phyloP scores from a whole-genome alignment of 2,888 invertebrate species.

The Liodrosophila aerea region DNA sequence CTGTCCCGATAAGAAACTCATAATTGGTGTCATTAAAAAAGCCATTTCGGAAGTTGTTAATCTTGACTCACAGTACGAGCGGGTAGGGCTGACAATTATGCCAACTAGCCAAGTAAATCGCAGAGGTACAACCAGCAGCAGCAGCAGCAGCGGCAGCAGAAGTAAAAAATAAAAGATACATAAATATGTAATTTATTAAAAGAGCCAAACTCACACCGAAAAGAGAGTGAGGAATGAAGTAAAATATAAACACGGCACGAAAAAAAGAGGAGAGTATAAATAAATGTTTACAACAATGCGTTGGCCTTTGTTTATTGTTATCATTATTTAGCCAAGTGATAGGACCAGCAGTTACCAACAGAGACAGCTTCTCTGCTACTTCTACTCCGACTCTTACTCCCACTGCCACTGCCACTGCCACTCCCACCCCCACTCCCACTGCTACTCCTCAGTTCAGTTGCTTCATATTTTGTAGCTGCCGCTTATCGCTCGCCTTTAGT shows the following conservation, averaged over 20 bases:
- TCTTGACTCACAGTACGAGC: slow-evolving; percentile 46
- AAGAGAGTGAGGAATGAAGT: too few relatives aligned
- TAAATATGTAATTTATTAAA: slow-evolving; percentile 78
- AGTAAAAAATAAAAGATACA: slow-evolving; percentile 48
- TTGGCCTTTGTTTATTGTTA: slow-evolving; percentile 73
- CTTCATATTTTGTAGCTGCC: slow-evolving; percentile 44
- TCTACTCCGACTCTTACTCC: not conserved
- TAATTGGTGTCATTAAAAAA: slow-evolving; percentile 78
- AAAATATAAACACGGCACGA: slow-evolving; percentile 11
- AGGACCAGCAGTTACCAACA: slow-evolving; percentile 36
- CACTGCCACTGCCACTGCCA: not conserved
- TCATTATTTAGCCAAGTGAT: slow-evolving; percentile 76
- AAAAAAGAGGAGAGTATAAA: slow-evolving; percentile 20
- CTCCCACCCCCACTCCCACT: too few relatives aligned
- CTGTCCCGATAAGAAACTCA: slow-evolving; percentile 77
- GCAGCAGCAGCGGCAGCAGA: not conserved
- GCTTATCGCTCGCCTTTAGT: slow-evolving; percentile 47
- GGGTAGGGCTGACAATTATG: slow-evolving; percentile 60
- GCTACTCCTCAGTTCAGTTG: not conserved
- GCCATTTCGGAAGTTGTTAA: slow-evolving; percentile 79
- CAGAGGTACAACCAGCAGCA: slow-evolving; percentile 4
- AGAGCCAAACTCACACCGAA: slow-evolving; percentile 13
- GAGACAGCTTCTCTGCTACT: not conserved
- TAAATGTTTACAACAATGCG: slow-evolving; percentile 64
- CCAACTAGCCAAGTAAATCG: slow-evolving; percentile 61